A percentile compares a stretch with the other conserved stretches of the same genome.
These are phyloP conservation scores for Parnassius smintheus DNA, from an alignment of 2,888 invertebrate species.

Conservation along the genomic window DNA sequence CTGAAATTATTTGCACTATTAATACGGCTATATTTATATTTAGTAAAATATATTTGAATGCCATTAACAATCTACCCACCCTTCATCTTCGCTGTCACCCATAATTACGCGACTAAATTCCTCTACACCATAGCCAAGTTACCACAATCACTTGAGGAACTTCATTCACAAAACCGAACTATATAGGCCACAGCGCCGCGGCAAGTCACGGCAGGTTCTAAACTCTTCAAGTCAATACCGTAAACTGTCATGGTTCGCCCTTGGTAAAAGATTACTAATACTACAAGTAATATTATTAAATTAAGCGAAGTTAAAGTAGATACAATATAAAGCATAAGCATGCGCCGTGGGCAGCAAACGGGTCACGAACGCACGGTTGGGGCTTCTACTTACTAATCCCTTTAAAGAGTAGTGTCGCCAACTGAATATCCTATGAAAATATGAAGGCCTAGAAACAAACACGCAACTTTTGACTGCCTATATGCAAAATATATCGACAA, in stretches of 20 bases:
- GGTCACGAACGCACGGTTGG: slow-evolving; percentile 75
- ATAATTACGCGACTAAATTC: slow-evolving; percentile 41
- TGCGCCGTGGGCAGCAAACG: slow-evolving; percentile 68
- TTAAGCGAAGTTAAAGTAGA: slow-evolving; percentile 74
- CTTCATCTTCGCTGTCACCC: slow-evolving; percentile 57
- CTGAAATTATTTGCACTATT: too few relatives aligned
- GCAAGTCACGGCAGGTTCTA: slow-evolving; percentile 51
- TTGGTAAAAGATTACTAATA: slow-evolving; percentile 76
- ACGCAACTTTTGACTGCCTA: neutral
- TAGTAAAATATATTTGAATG: too few relatives aligned
- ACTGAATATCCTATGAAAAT: slow-evolving; percentile 32
- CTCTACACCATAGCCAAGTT: slow-evolving; percentile 65
- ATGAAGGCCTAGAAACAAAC: slow-evolving; percentile 14
- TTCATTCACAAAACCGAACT: slow-evolving; percentile 51
- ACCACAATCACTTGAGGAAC: slow-evolving; percentile 65
- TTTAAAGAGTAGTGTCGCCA: slow-evolving; percentile 58
- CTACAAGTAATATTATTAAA: slow-evolving; percentile 77
- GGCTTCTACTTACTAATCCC: slow-evolving; percentile 75
- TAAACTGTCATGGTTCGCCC: slow-evolving; percentile 70
- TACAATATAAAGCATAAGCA: slow-evolving; percentile 67
- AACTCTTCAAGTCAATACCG: slow-evolving; percentile 53
- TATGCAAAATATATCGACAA: too few relatives aligned
- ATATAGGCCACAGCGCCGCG: slow-evolving; percentile 33
- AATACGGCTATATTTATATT: too few relatives aligned
- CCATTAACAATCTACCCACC: slow-evolving; percentile 46